A percentile compares a stretch with the other conserved stretches of the same genome.
These are phyloP conservation scores for Siniperca undulata DNA, from an alignment of 2,797 vertebrate genomes.

Conservation along the genomic window DNA sequence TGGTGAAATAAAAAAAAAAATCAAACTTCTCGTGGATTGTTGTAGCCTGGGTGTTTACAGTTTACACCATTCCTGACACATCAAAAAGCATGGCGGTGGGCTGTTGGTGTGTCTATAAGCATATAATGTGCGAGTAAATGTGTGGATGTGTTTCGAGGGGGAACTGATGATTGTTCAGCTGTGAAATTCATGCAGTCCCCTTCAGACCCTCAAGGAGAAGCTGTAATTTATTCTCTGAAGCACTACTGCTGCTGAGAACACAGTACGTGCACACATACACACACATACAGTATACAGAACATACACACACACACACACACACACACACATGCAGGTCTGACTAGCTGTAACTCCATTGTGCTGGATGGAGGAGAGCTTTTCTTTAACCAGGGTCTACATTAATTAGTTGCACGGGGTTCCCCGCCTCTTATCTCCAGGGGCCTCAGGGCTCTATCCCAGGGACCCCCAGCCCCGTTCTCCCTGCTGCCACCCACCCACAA, in stretches of 20 bases:
- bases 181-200: conserved; percentile 77
- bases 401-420: conserved; percentile 69
- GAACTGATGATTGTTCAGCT: conserved; percentile 69
- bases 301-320: background rate
- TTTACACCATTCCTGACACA: conserved; percentile 16
- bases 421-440: conserved; percentile 54
- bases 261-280: conserved; percentile 24
- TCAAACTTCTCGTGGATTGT: background rate
- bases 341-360: conserved; percentile 10
- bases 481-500: conserved; percentile 57
- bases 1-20: background rate
- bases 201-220: conserved; percentile 69
- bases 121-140: conserved; percentile 8
- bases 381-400: conserved; percentile 61
- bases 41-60: conserved; percentile 8
- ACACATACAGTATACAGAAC: conserved; percentile 17
- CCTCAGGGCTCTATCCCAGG: conserved; percentile 39
- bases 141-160: conserved; percentile 35
- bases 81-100: conserved; percentile 7
- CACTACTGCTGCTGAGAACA: conserved; percentile 38
- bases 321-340: conserved; percentile 20
- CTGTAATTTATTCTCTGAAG: conserved; percentile 74
- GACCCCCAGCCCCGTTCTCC: conserved; percentile 25
- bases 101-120: conserved; percentile 22
- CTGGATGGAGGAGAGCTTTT: conserved; percentile 44